A percentile compares a stretch with the other conserved stretches of the same genome.
These are phyloP conservation scores for Turdus rufiventris DNA, from an alignment of 2,113 vertebrate species.

Conservation along the genomic window DNA sequence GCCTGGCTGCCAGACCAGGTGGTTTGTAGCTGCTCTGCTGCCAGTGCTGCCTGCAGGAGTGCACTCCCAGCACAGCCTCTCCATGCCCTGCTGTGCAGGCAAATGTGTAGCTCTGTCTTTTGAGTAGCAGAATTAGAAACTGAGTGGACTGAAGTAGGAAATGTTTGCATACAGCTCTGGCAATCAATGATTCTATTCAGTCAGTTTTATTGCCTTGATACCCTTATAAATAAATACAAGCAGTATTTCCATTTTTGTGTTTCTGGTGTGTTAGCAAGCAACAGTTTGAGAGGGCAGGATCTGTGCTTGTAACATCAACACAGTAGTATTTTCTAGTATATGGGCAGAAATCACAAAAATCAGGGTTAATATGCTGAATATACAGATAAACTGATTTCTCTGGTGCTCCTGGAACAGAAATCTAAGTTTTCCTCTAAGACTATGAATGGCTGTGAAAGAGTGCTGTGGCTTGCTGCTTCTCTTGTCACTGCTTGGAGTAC, in stretches of 20 bases:
- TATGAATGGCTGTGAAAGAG: background rate
- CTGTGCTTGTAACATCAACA: background rate
- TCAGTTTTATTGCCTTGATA: background rate
- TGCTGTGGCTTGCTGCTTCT: background rate
- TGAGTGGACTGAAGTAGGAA: background rate
- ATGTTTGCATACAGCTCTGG: background rate
- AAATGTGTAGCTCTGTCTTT: background rate
- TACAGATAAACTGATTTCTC: background rate
- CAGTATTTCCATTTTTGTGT: background rate
- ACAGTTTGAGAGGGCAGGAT: background rate
- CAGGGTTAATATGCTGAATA: background rate
- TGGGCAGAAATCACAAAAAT: background rate
- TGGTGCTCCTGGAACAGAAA: background rate
- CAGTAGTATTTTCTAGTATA: background rate
- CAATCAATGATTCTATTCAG: background rate
- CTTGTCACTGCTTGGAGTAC: background rate
- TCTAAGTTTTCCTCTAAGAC: background rate
- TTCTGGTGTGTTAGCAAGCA: background rate
- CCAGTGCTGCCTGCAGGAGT: background rate
- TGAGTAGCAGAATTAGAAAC: background rate
- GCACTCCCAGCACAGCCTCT: background rate
- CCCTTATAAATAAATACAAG: background rate
- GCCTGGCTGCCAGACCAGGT: background rate
- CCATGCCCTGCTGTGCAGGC: background rate
- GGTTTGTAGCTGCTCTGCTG: background rate